Percentiles rank a stretch among this genome's conserved stretches.
Evolutionary conservation across 2,113 vertebrate species (phyloP).

Genomic region (Bubo bubo): DNA sequence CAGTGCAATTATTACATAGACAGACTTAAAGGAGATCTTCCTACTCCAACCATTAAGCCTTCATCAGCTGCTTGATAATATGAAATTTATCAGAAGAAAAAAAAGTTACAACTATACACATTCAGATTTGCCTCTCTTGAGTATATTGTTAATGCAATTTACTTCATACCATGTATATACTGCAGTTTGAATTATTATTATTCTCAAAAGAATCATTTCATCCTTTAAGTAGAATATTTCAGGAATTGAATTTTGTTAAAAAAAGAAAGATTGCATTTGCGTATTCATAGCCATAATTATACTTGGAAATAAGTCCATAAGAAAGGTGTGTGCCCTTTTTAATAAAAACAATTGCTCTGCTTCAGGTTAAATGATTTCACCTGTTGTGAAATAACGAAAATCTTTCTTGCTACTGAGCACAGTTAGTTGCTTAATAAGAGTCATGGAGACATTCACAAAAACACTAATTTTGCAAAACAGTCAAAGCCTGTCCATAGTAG

Average conservation of each 20-base stretch:
- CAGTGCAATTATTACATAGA: neutral
- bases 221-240: neutral
- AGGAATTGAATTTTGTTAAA: neutral
- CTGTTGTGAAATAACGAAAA: conserved; percentile 68
- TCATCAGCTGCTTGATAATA: conserved; percentile 16
- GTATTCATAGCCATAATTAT: neutral
- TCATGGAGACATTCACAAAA: conserved; percentile 30
- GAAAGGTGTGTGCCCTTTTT: conserved; percentile 26
- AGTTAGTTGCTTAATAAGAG: conserved; percentile 58
- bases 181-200: neutral
- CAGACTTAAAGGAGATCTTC: neutral
- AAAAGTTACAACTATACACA: neutral
- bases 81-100: neutral
- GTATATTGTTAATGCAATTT: conserved; percentile 19
- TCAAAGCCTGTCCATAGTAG: neutral
- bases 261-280: neutral
- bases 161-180: neutral
- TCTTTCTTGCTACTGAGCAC: conserved; percentile 52
- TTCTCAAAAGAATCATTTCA: neutral
- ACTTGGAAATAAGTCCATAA: neutral
- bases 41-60: neutral
- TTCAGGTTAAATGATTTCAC: conserved; percentile 65
- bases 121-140: conserved; percentile 12
- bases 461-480: neutral
- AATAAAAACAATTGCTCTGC: conserved; percentile 55